Percentiles rank a stretch among this genome's conserved stretches.
Conservation (phyloP, 1,140 invertebrate species). For the Zeugodacus cucurbitae region DNA sequence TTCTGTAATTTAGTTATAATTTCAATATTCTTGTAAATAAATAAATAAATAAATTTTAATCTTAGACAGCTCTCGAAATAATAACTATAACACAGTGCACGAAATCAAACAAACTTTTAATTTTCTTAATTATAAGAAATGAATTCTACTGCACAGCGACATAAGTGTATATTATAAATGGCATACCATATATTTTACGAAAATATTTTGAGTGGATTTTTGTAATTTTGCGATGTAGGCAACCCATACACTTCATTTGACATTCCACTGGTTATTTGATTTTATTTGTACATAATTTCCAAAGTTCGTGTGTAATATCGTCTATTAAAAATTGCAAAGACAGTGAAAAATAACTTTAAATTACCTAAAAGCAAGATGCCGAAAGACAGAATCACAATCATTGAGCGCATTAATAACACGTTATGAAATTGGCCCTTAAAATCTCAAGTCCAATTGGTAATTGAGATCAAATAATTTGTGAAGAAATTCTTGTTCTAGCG, state of each 20-base stretch:
- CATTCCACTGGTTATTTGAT: not conserved
- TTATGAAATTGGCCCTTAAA: slow-evolving; percentile 17
- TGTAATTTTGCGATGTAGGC: not conserved
- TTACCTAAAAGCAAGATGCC: slow-evolving; percentile 6
- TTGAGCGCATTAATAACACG: slow-evolving; percentile 1
- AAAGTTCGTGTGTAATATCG: not conserved
- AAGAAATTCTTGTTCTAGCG: not conserved
- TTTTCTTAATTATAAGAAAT: no score
- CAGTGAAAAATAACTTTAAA: not conserved
- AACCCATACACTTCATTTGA: not conserved
- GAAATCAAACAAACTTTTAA: no score
- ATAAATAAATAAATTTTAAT: no score
- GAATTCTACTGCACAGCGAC: no score
- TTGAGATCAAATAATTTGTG: slow-evolving; percentile 21
- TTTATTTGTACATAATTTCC: not conserved
- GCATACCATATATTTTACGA: no score
- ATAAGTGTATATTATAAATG: no score
- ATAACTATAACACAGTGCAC: no score
- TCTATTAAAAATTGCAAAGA: not conserved
- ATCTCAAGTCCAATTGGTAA: slow-evolving; percentile 17
- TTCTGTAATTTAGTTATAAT: no score
- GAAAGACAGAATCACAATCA: not conserved
- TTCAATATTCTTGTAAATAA: no score
- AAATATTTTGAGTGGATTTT: no score
- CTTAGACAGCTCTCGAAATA: no score